Evolutionary conservation across 2,888 invertebrate species (phyloP), one percentile per base, ranked within the genome.

Genomic region (Spilarctia lutea): DNA sequence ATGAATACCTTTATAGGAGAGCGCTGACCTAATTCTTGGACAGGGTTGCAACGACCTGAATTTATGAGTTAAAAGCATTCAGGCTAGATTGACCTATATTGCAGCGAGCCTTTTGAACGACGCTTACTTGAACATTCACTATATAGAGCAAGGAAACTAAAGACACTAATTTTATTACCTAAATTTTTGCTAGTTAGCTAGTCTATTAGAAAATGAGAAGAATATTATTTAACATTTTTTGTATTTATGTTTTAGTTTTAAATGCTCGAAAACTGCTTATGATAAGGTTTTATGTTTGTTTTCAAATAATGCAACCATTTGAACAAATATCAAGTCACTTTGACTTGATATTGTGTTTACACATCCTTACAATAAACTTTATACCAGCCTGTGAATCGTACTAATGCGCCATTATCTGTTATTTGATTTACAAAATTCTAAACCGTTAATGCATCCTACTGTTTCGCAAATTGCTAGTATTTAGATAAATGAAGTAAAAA

Each of bases 1-100:
- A 81, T 74, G 78, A 83, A 84, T 80, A 79, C 82, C 72, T 42
- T 63, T 71, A 66, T 76, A 76, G 76, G 70, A 76, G 73, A 75
- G 65, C 30, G 65, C 71, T 79, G 84, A 83, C 84, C 85, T 77
- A 82, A 83, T 85, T 83, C 70, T 73, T 70, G 11, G 27, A 75
- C 68, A 83, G 79, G 85, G 85, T 67, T 84, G 66, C 74, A 71
- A 67, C 60, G 45, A 35, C 69, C 73, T 71, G 27, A 66, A 74
- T 74, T 70, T 74, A 69, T 18, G 27, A 52, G 8, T 33, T n/a
- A 27, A 30, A 60, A 30, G 63, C 30, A 16, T 30, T 30, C 63
- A 63, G 30, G 63, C 30, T 27, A 30, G 18, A 18, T 18, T 63
- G 30, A 63, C 30, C 30, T 63, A 63, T 30, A 63, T 63, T 63